Conservation (phyloP, 2,888 invertebrate genomes). For the Phrixothrix hirtus region DNA sequence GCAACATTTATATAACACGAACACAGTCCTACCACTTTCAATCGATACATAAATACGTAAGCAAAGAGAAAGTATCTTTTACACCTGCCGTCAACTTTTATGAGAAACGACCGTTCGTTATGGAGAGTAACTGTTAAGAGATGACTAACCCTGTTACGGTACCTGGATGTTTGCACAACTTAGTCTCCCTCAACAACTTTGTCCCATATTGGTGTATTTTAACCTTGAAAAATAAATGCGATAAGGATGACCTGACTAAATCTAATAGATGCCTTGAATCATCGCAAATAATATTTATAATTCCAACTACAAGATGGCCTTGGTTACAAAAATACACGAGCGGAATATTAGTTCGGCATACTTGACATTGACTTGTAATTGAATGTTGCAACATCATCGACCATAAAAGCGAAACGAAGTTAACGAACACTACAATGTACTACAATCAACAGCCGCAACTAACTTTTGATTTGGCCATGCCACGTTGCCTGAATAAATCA, state of each 20-base stretch:
- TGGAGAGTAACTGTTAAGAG: not conserved
- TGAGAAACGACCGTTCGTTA: not conserved
- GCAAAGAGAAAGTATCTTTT: conserved; percentile 1
- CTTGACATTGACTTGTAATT: conserved; percentile 33
- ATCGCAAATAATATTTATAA: not conserved
- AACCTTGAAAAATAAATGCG: too few species aligned
- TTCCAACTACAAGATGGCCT: conserved; percentile 15
- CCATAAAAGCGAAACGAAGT: conserved; percentile 13
- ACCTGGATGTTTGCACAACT: too few species aligned
- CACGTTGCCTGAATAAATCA: not conserved
- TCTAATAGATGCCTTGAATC: too few species aligned
- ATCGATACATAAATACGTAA: not conserved
- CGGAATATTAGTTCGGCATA: conserved; percentile 25
- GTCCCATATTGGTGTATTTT: too few species aligned
- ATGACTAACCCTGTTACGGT: conserved; percentile 1
- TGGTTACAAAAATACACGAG: conserved; percentile 23
- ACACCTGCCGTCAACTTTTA: not conserved
- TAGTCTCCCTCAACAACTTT: too few species aligned
- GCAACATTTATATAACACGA: not conserved
- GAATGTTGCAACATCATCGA: conserved; percentile 24
- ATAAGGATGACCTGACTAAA: too few species aligned
- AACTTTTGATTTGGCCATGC: not conserved
- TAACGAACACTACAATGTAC: conserved; percentile 2
- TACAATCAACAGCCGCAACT: not conserved
- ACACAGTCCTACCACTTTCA: too few species aligned